Evolutionary conservation across 2,888 invertebrate species (phyloP).

Genomic region (Synanthedon andrenaeformis): DNA sequence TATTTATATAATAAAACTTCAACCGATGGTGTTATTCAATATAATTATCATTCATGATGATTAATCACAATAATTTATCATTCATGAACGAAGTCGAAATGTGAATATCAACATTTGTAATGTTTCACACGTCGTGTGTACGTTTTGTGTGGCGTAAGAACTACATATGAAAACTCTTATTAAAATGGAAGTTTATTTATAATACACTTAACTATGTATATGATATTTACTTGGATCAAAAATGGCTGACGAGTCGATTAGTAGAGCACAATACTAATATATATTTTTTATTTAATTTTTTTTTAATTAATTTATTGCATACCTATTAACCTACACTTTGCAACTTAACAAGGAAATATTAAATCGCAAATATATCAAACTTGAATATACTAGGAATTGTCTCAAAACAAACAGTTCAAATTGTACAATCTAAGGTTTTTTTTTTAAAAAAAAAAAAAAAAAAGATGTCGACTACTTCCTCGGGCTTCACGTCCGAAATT

Average conservation of each 20-base stretch:
- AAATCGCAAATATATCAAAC: conserved; percentile 26
- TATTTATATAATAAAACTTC: conserved; percentile 17
- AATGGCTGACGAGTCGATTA: conserved; percentile 60
- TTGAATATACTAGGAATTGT: conserved; percentile 16
- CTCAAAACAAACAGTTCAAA: conserved; percentile 11
- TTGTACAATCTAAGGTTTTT: neutral
- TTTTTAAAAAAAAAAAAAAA: no score
- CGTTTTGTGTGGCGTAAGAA: conserved; percentile 34
- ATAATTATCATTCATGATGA: neutral
- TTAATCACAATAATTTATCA: neutral
- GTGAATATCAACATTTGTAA: conserved; percentile 49
- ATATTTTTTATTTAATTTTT: conserved; percentile 14
- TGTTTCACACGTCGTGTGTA: conserved; percentile 42
- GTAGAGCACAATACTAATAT: conserved; percentile 45
- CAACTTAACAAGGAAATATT: conserved; percentile 41
- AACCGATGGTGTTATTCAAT: conserved; percentile 19
- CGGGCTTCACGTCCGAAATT: conserved; percentile 11
- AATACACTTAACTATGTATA: conserved; percentile 50
- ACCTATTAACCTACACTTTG: conserved; percentile 48
- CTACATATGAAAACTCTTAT: conserved; percentile 62
- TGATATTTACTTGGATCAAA: conserved; percentile 57
- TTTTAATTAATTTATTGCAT: conserved; percentile 36
- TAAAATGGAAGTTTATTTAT: conserved; percentile 67
- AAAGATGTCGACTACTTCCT: neutral
- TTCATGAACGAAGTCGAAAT: conserved; percentile 22